A percentile compares a stretch with the other conserved stretches of the same genome.
Conservation (phyloP, 2,113 vertebrate genomes). For the Donacobius atricapilla region DNA sequence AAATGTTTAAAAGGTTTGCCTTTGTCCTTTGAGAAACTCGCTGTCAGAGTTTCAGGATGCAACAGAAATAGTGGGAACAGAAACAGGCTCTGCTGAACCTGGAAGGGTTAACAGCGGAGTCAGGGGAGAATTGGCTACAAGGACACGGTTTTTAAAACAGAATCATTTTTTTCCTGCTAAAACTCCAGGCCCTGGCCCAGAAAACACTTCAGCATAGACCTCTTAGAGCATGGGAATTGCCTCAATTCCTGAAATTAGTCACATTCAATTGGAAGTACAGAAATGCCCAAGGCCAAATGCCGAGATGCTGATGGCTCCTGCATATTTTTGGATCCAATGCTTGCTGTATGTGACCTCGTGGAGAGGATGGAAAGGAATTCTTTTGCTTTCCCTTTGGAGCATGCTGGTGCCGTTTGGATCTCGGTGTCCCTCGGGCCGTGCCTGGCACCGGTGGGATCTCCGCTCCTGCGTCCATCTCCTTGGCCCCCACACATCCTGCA, state of each 20-base stretch:
- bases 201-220: background rate
- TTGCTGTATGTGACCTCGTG: background rate
- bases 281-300: background rate
- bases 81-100: background rate
- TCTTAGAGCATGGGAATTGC: background rate
- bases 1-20: background rate
- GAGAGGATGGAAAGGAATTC: background rate
- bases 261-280: background rate
- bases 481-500: background rate
- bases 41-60: background rate
- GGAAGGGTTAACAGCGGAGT: background rate
- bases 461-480: background rate
- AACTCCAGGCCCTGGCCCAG: background rate
- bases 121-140: background rate
- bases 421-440: background rate
- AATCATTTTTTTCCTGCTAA: background rate
- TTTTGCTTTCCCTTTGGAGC: background rate
- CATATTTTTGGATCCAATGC: rapidly evolving
- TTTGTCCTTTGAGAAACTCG: background rate
- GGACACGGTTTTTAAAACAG: background rate
- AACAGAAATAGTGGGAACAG: background rate
- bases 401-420: rapidly evolving
- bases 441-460: rapidly evolving
- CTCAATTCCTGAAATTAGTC: slow-evolving; percentile 19
- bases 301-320: background rate